phyloP scores from a whole-genome alignment of 1,140 invertebrate species.

The Copidosoma floridanum region DNA sequence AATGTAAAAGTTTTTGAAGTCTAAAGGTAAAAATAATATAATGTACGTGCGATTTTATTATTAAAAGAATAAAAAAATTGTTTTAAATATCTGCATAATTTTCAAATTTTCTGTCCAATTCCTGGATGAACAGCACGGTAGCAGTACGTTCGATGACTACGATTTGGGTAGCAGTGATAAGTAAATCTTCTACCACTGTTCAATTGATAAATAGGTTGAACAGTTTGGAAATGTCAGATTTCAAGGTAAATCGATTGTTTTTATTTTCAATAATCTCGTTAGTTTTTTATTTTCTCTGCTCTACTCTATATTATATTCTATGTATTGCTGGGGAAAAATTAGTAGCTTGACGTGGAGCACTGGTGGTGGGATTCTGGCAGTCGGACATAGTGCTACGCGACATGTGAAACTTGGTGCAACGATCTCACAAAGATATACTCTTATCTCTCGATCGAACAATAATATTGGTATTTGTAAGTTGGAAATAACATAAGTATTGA shows the following conservation, averaged over 20 bases:
- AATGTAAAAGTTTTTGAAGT: too few relatives aligned
- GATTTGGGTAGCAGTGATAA: conserved; percentile 35
- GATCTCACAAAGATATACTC: conserved; percentile 49
- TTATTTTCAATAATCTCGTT: conserved; percentile 7
- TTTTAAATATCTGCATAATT: too few relatives aligned
- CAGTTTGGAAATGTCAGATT: conserved; percentile 34
- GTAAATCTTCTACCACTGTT: conserved; percentile 32
- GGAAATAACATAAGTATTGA: too few relatives aligned
- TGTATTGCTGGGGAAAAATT: conserved; percentile 51
- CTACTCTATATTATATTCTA: too few relatives aligned
- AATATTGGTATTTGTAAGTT: too few relatives aligned
- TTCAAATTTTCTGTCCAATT: too few relatives aligned
- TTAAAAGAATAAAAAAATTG: too few relatives aligned
- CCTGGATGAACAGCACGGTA: conserved; percentile 51
- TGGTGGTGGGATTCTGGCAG: conserved; percentile 49
- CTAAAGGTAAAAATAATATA: too few relatives aligned
- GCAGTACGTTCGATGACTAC: conserved; percentile 48
- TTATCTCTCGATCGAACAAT: too few relatives aligned
- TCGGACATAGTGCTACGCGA: conserved; percentile 41
- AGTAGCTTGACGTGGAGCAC: conserved; percentile 51
- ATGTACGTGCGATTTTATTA: too few relatives aligned
- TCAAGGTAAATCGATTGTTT: conserved; percentile 34
- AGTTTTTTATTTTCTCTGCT: neutral
- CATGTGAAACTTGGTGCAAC: conserved; percentile 53
- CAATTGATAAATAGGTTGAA: conserved; percentile 43